Evolutionary conservation across 2,113 vertebrate genomes (phyloP), one percentile per base, ranked within the genome.

Genomic region (Alligator sinensis): DNA sequence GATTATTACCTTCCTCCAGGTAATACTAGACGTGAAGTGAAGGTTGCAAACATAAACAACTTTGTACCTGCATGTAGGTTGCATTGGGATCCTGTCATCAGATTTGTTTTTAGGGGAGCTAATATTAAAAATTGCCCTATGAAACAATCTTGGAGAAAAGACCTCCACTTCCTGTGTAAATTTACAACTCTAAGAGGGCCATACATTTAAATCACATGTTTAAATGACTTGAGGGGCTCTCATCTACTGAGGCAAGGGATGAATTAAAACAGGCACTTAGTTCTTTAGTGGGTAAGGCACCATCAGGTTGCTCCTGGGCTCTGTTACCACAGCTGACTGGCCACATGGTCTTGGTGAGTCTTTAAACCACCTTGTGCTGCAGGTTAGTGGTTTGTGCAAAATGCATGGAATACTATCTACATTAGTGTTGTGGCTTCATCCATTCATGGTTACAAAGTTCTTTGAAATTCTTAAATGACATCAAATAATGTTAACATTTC

Each of bases 351-450:
- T 61, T 0, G 1, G 68, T n/a, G 38, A 2, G 34, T 59, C 10
- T 4, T 25, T 19, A 0, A 1, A 5, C 66, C 0, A 1, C 66
- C 27, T 60, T 12, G 5, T 63, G 24, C 72, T 1, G 4, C 2
- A 0, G 38, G 57, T 87, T 12, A n/a, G 38, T 2, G 24, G 70
- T 82, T 22, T 77, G 38, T 72, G n/a, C 12, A 63, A 25, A 70
- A 70, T 34, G n/a, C 16, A 27, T 66, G n/a, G 17, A 9, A 13
- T 63, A 63, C n/a, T 70, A 30, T 70, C n/a, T 21, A 18, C 66
- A 30, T 30, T 18, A 9, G 9, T 70, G n/a, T 34, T 70, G 66
- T 27, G 27, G 10, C 18, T 70, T 70, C n/a, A 34, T 70, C 66
- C n/a, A 28, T 70, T 34, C 66, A 70, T 34, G n/a, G 18, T 70